phyloP scores from a whole-genome alignment of 2,888 invertebrate species.

The Philaethria dido region DNA sequence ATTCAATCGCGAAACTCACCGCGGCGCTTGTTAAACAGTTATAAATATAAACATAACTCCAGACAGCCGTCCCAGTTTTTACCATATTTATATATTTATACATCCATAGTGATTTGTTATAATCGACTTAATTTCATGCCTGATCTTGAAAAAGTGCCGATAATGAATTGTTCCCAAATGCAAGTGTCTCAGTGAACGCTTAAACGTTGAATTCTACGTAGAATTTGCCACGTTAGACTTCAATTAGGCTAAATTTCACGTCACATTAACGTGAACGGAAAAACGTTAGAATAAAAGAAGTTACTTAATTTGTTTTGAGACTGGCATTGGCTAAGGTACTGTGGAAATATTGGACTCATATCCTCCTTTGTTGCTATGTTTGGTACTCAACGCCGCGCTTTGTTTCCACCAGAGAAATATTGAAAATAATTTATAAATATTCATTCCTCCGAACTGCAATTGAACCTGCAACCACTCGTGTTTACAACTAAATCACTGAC shows the following conservation, averaged over 20 bases:
- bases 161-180: conserved; percentile 39
- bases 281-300: conserved; percentile 12
- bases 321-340: conserved; percentile 10
- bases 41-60: neutral
- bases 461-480: too few species aligned
- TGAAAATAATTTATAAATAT: too few species aligned
- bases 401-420: too few species aligned
- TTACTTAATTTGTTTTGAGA: conserved; percentile 17
- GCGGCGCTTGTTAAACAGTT: too few species aligned
- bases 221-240: conserved; percentile 46
- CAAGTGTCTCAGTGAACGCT: conserved; percentile 41
- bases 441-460: too few species aligned
- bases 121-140: conserved; percentile 46
- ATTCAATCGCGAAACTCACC: too few species aligned
- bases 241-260: conserved; percentile 40
- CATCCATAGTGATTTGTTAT: conserved; percentile 29
- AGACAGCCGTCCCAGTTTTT: neutral
- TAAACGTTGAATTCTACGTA: conserved; percentile 36
- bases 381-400: neutral
- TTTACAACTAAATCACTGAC: too few species aligned
- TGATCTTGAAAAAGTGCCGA: conserved; percentile 37
- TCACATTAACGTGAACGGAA: conserved; percentile 26
- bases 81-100: conserved; percentile 2
- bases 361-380: neutral
- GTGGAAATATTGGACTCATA: neutral